Evolutionary conservation across 2,888 invertebrate species (phyloP).

Genomic region (Masnerella sp.): DNA sequence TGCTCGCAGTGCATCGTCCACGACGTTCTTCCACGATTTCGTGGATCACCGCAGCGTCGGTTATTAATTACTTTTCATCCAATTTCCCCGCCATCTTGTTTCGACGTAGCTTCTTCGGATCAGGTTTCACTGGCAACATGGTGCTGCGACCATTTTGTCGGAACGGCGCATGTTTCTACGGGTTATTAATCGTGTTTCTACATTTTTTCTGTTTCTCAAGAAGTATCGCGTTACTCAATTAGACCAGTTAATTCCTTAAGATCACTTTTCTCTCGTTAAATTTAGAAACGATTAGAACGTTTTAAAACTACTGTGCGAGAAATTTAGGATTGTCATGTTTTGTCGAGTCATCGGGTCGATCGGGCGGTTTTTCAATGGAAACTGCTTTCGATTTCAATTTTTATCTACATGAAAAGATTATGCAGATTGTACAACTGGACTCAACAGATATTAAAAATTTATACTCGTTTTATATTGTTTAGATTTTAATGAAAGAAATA

Average conservation of each 20-base stretch:
- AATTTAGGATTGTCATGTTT: not conserved
- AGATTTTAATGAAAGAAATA: no score
- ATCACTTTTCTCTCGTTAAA: not conserved
- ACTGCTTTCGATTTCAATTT: no score
- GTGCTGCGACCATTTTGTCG: constrained; percentile 62
- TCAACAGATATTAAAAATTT: no score
- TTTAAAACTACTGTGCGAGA: not conserved
- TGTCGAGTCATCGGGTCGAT: constrained; percentile 20
- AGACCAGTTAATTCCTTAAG: constrained; percentile 7
- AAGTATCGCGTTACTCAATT: constrained; percentile 27
- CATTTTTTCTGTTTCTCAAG: constrained; percentile 26
- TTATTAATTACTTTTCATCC: constrained; percentile 70
- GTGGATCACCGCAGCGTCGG: constrained; percentile 63
- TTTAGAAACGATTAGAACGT: constrained; percentile 22
- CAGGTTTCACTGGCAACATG: constrained; percentile 57
- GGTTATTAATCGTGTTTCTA: constrained; percentile 60
- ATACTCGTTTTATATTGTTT: no score
- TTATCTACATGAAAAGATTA: no score
- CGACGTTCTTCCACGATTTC: constrained; percentile 64
- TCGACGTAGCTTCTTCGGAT: constrained; percentile 38
- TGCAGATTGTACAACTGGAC: no score
- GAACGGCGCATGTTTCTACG: constrained; percentile 32
- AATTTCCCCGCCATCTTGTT: constrained; percentile 62
- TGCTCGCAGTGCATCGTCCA: constrained; percentile 59
- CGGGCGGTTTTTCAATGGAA: no score